phyloP scores from a whole-genome alignment of 2,888 invertebrate species.

The Eilema sororculum region DNA sequence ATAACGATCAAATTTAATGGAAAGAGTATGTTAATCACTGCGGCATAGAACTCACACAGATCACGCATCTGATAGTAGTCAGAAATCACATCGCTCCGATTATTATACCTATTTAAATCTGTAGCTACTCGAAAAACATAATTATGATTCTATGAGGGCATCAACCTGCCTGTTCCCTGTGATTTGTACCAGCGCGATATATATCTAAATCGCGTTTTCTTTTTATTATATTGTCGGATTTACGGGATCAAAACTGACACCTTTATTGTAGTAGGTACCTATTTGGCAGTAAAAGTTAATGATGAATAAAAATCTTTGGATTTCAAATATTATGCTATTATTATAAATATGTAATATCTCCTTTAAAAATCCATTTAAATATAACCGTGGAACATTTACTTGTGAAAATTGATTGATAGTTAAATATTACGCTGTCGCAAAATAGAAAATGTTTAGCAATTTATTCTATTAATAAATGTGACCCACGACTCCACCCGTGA shows the following conservation, averaged over 20 bases:
- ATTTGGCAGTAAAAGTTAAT: conserved; percentile 1
- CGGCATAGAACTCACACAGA: conserved; percentile 53
- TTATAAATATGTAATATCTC: not conserved
- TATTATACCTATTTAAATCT: conserved; percentile 60
- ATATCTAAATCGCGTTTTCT: conserved; percentile 24
- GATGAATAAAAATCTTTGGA: not conserved
- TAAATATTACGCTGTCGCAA: not conserved
- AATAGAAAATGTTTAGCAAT: not conserved
- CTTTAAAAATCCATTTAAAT: not conserved
- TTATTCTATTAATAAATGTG: too few relatives aligned
- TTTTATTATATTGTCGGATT: conserved; percentile 17
- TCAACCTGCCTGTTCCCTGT: conserved; percentile 54
- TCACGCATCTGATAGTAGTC: conserved; percentile 56
- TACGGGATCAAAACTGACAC: conserved; percentile 2
- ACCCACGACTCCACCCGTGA: not conserved
- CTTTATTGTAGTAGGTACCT: conserved; percentile 1
- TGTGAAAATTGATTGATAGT: not conserved
- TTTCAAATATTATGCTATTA: not conserved
- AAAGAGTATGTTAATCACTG: conserved; percentile 63
- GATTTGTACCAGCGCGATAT: conserved; percentile 41
- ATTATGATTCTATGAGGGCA: conserved; percentile 61
- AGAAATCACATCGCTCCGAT: conserved; percentile 60
- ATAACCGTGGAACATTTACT: not conserved
- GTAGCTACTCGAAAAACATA: conserved; percentile 58
- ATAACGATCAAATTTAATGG: conserved; percentile 65